Percentiles rank a stretch among this genome's conserved stretches.
phyloP scores from a whole-genome alignment of 2,888 invertebrate species.

The Nomada flava region DNA sequence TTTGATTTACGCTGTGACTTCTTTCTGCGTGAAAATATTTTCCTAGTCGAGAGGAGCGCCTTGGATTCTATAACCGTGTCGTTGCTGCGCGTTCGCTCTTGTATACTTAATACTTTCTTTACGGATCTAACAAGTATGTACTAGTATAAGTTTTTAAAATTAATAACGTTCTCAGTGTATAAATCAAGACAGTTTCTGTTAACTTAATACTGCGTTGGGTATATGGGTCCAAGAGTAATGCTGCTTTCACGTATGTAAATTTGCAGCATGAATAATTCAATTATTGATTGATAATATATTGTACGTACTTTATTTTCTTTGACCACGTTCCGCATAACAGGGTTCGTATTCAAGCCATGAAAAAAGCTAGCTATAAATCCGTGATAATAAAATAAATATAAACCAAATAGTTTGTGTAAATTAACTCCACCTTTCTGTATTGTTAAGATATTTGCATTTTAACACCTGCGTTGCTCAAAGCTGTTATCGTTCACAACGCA shows the following conservation, averaged over 20 bases:
- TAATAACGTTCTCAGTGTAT: too few relatives aligned
- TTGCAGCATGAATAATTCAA: too few relatives aligned
- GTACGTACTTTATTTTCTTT: too few relatives aligned
- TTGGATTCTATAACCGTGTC: background rate
- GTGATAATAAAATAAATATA: slow-evolving; percentile 12
- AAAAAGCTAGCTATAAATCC: background rate
- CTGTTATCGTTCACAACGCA: background rate
- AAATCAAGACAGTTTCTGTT: too few relatives aligned
- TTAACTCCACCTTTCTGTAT: background rate
- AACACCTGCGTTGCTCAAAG: background rate
- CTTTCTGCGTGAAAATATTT: slow-evolving; percentile 28
- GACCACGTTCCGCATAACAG: background rate
- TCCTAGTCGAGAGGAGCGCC: slow-evolving; percentile 6
- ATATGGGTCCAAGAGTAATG: too few relatives aligned
- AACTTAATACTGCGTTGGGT: too few relatives aligned
- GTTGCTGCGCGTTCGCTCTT: background rate
- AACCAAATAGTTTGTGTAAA: background rate
- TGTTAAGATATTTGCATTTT: slow-evolving; percentile 13
- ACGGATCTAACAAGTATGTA: too few relatives aligned
- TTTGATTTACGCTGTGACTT: slow-evolving; percentile 35
- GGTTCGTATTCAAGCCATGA: background rate
- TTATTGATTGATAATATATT: too few relatives aligned
- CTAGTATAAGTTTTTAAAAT: too few relatives aligned
- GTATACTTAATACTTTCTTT: too few relatives aligned
- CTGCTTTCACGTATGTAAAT: too few relatives aligned